A percentile compares a stretch with the other conserved stretches of the same genome.
Evolutionary conservation across 2,888 invertebrate genomes (phyloP).

Genomic region (Mermis nigrescens): DNA sequence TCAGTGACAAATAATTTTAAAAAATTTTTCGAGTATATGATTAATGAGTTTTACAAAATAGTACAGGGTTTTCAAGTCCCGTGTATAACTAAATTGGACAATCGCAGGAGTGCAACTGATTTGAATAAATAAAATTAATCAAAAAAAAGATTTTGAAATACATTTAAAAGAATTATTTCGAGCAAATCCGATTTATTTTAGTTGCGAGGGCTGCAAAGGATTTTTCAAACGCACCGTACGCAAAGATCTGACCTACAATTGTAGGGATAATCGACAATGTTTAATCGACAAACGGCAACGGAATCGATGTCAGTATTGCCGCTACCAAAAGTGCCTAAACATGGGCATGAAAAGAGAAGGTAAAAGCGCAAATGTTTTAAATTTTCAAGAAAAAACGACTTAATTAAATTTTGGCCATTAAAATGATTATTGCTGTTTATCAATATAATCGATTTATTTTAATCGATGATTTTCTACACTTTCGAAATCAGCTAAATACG

Average conservation of each 20-base stretch:
- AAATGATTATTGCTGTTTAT: no score
- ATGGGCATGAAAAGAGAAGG: constrained; percentile 97
- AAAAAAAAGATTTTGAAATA: background rate
- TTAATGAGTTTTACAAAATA: no score
- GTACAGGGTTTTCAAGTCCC: no score
- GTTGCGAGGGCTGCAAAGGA: constrained; percentile 90
- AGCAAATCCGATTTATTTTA: no score
- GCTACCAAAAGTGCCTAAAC: constrained; percentile 85
- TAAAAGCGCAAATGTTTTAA: constrained; percentile 36
- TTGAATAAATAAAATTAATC: no score
- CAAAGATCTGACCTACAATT: constrained; percentile 87
- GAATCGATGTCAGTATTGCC: constrained; percentile 89
- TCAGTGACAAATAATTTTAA: no score
- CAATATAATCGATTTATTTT: no score
- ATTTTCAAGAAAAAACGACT: background rate
- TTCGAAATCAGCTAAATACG: no score
- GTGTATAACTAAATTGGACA: background rate
- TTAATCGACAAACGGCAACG: constrained; percentile 88
- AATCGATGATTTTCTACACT: no score
- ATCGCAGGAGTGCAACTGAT: background rate
- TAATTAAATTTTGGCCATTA: no score
- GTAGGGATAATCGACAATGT: constrained; percentile 81
- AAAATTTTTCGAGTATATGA: no score
- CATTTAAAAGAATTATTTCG: no score
- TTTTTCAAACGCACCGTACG: constrained; percentile 94